Conservation (phyloP, 2,113 vertebrate genomes). For the Thalassarche chlororhynchos region DNA sequence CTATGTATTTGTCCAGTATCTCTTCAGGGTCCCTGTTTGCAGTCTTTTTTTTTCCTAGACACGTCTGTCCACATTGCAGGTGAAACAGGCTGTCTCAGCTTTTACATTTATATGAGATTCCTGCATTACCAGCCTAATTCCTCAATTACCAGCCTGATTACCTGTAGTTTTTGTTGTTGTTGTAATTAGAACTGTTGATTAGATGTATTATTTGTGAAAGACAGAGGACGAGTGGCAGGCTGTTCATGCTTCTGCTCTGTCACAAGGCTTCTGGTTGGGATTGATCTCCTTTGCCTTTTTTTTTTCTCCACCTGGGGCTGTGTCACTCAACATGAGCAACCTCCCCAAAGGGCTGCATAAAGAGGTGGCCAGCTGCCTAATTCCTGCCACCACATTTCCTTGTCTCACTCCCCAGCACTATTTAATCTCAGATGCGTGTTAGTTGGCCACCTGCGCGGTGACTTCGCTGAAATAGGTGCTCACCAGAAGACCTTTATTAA, state of each 20-base stretch:
- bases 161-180: conserved; percentile 42
- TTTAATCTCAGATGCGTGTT: background rate
- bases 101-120: conserved; percentile 17
- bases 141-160: conserved; percentile 46
- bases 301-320: background rate
- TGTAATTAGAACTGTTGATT: conserved; percentile 57
- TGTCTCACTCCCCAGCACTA: background rate
- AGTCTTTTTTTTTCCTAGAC: background rate
- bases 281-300: background rate
- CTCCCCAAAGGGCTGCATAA: background rate
- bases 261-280: background rate
- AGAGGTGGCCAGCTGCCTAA: conserved; percentile 3
- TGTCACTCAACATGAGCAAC: background rate
- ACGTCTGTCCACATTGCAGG: background rate
- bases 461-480: background rate
- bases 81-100: background rate
- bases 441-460: background rate
- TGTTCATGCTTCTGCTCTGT: background rate
- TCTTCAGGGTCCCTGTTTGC: background rate
- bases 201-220: conserved; percentile 15
- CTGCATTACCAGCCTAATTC: conserved; percentile 21
- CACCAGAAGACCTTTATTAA: background rate
- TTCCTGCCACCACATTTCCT: background rate
- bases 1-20: background rate
- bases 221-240: background rate